Base-by-base conservation (phyloP, 2,113 vertebrate species). In the Hemicordylus capensis region DNA sequence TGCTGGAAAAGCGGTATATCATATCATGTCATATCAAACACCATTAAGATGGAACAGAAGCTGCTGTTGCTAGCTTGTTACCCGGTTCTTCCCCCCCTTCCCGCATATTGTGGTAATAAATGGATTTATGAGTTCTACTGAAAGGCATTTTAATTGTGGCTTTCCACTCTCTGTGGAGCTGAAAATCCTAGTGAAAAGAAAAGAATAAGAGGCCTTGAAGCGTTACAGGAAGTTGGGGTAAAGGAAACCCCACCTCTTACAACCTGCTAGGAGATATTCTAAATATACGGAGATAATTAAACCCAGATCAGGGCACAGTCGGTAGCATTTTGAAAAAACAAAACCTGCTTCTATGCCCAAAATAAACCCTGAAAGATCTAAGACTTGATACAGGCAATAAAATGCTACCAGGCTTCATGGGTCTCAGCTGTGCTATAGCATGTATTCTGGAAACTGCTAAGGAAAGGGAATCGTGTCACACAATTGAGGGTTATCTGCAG, bases 141-240 rank as follows among this genome's bases (percentile, higher is more conserved):
- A 39, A 86, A 66, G 44, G 37, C 81, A 76, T 58, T 90, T 87
- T n/a, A 73, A 87, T 90, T 89, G 67, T 84, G 31, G 14, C 59
- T 90, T 37, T 81, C 37, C 44, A 72, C 54, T 84, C 34, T 78
- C 91, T 75, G 83, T 4, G 86, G 74, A 88, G 44, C 81, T 90
- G 83, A 70, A 91, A 81, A 87, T 58, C 31, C 73, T 63, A 2
- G 56, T 85, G 84, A 82, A 82, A 51, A n/a, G 34, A 20, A n/a
- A 10, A 2, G 46, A 64, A 28, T n/a, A 2, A 63, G 54, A 22
- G 24, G 54, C 76, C 94, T 90, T 93, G 89, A 93, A 92, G 91
- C 59, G 70, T 84, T 79, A 54, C 42, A 92, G 83, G 83, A 85
- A 88, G 80, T 91, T 88, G 34, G 3, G 34, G 84, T 20, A 59